phyloP scores from a whole-genome alignment of 2,113 vertebrate genomes.

The Tragelaphus strepsiceros region DNA sequence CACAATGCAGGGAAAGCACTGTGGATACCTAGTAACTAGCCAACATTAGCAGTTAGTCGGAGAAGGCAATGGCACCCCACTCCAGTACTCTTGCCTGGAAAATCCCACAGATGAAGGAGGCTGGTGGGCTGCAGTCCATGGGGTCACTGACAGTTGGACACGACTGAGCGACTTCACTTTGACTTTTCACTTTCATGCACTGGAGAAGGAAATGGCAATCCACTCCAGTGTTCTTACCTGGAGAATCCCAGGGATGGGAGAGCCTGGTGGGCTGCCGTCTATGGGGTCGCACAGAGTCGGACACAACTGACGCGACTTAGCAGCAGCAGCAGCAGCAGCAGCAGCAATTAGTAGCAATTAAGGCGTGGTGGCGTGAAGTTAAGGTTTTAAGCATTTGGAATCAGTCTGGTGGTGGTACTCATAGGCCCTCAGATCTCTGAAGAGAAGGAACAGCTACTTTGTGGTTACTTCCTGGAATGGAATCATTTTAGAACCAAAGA shows the following conservation, averaged over 20 bases:
- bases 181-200: no score
- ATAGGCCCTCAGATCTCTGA: not conserved
- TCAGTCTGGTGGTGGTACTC: not conserved
- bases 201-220: no score
- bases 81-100: no score
- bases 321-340: no score
- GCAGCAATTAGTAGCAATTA: not conserved
- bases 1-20: not conserved
- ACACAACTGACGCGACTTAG: no score
- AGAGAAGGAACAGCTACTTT: not conserved
- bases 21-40: not conserved
- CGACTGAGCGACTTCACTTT: no score
- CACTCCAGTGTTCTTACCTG: no score
- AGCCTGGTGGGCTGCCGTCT: no score
- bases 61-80: no score
- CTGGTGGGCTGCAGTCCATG: no score
- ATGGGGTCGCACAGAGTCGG: rapidly evolving
- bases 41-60: not conserved
- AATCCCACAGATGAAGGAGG: rapidly evolving
- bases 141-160: no score
- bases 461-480: not conserved
- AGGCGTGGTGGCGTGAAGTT: rapidly evolving
- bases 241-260: rapidly evolving
- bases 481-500: not conserved
- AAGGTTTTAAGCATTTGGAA: not conserved